Evolutionary conservation across 2,797 vertebrate species (phyloP).

Genomic region (Girardinus metallicus): DNA sequence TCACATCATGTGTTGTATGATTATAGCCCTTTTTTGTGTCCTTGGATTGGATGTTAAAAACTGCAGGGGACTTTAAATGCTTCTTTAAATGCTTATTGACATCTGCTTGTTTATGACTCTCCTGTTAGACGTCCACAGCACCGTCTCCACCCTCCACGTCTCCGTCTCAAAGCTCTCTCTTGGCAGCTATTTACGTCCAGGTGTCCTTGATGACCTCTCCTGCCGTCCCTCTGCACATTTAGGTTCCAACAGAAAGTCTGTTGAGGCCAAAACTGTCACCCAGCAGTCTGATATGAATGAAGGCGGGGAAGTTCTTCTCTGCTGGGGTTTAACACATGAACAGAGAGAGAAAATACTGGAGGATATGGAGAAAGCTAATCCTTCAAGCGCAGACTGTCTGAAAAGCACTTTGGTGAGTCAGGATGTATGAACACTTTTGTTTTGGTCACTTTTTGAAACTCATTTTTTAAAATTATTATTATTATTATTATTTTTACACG

Average conservation of each 20-base stretch:
- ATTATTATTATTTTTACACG: not conserved
- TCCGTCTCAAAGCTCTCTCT: slow-evolving; percentile 30
- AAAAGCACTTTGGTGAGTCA: slow-evolving; percentile 55
- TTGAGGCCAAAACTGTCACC: slow-evolving; percentile 33
- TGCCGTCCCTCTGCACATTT: slow-evolving; percentile 33
- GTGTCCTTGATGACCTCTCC: slow-evolving; percentile 37
- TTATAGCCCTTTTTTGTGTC: slow-evolving; percentile 61
- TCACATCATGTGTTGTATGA: slow-evolving; percentile 47
- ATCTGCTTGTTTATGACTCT: slow-evolving; percentile 5
- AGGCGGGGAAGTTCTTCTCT: slow-evolving; percentile 32
- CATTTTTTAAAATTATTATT: no score
- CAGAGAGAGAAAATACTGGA: slow-evolving; percentile 8
- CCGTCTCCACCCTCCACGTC: slow-evolving; percentile 53
- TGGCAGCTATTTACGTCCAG: slow-evolving; percentile 39
- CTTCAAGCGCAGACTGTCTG: slow-evolving; percentile 17
- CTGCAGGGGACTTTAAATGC: slow-evolving; percentile 35
- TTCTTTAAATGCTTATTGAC: not conserved
- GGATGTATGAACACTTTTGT: no score
- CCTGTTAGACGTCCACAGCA: slow-evolving; percentile 57
- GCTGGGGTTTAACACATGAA: slow-evolving; percentile 44
- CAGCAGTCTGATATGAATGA: slow-evolving; percentile 44
- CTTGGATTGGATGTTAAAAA: slow-evolving; percentile 48
- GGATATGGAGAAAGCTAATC: slow-evolving; percentile 3
- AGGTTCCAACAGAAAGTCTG: not conserved
- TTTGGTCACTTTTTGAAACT: not conserved